Evolutionary conservation across 2,888 invertebrate species (phyloP).

Genomic region (Erannis defoliaria): DNA sequence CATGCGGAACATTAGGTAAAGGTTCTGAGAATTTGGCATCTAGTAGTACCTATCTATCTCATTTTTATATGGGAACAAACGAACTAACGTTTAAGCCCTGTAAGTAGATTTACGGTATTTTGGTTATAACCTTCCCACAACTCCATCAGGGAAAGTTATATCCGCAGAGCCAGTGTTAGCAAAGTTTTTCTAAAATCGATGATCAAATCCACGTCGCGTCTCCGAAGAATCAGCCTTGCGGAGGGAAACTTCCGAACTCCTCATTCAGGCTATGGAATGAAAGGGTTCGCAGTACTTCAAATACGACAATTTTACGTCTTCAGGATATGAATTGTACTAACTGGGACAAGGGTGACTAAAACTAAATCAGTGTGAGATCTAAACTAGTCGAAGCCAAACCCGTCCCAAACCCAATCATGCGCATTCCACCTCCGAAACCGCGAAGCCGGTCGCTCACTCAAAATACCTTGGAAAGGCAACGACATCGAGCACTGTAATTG

Average conservation of each 20-base stretch:
- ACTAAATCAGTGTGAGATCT: too few relatives aligned
- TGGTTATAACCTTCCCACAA: slow-evolving; percentile 17
- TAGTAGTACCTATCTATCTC: too few relatives aligned
- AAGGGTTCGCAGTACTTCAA: slow-evolving; percentile 18
- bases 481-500: too few relatives aligned
- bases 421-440: too few relatives aligned
- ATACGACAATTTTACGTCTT: background rate
- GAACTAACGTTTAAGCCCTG: slow-evolving; percentile 4
- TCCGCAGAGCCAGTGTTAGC: slow-evolving; percentile 31
- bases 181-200: slow-evolving; percentile 48
- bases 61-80: background rate
- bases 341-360: too few relatives aligned
- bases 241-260: slow-evolving; percentile 48
- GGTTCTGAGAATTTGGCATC: too few relatives aligned
- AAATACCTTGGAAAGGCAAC: too few relatives aligned
- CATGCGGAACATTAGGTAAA: too few relatives aligned
- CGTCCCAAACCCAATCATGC: too few relatives aligned
- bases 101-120: slow-evolving; percentile 10
- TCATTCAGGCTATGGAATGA: slow-evolving; percentile 40
- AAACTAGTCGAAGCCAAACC: too few relatives aligned
- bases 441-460: too few relatives aligned
- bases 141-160: slow-evolving; percentile 26
- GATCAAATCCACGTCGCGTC: slow-evolving; percentile 45
- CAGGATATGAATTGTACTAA: too few relatives aligned
- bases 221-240: slow-evolving; percentile 45